Evolutionary conservation across 64 coral and sea anemone species (phyloP), one percentile per base, ranked within the genome.

Genomic region (Montipora cactus): DNA sequence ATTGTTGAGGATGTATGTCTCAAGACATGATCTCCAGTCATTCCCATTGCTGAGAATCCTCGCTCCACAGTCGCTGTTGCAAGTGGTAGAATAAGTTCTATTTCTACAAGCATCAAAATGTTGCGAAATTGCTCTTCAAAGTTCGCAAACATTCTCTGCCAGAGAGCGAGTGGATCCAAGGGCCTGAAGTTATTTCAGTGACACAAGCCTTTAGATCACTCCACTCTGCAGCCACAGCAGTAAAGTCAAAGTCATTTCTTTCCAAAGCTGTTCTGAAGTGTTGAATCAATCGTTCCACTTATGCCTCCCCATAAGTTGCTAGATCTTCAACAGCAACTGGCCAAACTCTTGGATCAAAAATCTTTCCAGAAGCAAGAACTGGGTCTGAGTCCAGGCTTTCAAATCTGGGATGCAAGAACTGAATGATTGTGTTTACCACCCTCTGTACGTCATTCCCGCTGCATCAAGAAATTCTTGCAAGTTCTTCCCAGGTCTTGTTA

Each of bases 201-300:
- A 86, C 82, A 86, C 82, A 86, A 86, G 59, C 61, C 61, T 68
- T 86, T 3, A 84, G 58, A 84, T 50, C 81, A 84, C 81, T 84
- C 62, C 82, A 86, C 61, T 86, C 82, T 86, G 20, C 61, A 86
- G 82, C 82, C 68, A 86, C 82, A 87, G 67, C 64, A 69, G 84
- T 66, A 87, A 48, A 87, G 84, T 87, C 28, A 87, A 87, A 87
- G 73, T 74, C 84, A 87, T 87, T 87, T 59, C 67, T 73, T 66
- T 87, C 84, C 84, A 87, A 87, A 87, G 84, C 84, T 87, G 84
- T 11, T 87, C 84, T 87, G 73, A 87, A 87, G 73, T 87, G 84
- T 45, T 87, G 84, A 87, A 87, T 28, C 67, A 87, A 72, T 64
- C 64, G 72, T n/a, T 87, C 83, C 83, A 87, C 83, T 87, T 87